Base-by-base conservation (phyloP, 92 coral and sea anemone species). In the Phenganax marumi region DNA sequence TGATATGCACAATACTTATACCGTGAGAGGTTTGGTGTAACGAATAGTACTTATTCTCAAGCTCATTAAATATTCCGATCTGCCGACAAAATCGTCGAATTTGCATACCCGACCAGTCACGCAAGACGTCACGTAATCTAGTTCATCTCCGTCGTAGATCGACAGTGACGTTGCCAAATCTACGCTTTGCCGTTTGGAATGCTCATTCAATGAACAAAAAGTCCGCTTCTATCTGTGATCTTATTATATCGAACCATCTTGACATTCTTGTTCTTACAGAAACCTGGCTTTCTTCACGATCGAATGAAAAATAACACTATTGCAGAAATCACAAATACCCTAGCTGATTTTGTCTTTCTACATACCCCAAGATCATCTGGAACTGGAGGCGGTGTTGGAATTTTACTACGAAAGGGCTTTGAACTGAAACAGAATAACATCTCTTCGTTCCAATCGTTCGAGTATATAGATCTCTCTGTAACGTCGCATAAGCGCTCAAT, bases 401-500 rank as follows among this genome's bases (percentile, higher is more conserved):
- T 63, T 2, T 39, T 63, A 63, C 70, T 63, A 7, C 70, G 70
- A 39, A 63, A 63, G 33, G 70, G 70, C 63, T 76, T 52, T 25
- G 18, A 23, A 1, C 43, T 79, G n/a, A 79, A 79, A 58, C 56
- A 79, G 52, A 79, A 79, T 49, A 12, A 79, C 5, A 46, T 16
- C 84, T 79, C 76, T 13, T 0, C 25, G 17, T 79, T 79, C 24
- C 2, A 63, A 64, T 79, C 84, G 13, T 17, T 79, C 33, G 75
- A 79, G 75, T 79, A 79, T 62, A 60, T 76, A 5, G 81, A 76
- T 54, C 81, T 76, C 81, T 54, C 69, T 54, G 60, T 76, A 52
- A 54, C 81, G 12, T 76, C 66, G 0, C 8, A 55, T 54, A 54
- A 76, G 16, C n/a, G 23, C 12, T 3, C 50, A 17, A 76, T 76